Evolutionary conservation across 2,113 vertebrate species (phyloP), one percentile per base, ranked within the genome.

Genomic region (Syngnathus scovelli): DNA sequence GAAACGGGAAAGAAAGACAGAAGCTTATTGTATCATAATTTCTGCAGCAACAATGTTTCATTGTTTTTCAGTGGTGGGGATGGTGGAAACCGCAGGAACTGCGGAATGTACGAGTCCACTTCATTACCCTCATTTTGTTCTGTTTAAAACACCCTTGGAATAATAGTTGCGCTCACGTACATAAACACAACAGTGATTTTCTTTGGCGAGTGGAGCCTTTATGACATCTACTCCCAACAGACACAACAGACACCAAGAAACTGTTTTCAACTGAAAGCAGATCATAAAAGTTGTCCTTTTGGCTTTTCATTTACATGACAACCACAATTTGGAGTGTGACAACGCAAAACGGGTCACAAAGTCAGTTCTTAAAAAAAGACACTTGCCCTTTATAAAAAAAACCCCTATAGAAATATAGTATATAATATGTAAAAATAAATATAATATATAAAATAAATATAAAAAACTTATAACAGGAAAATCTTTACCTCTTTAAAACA

Each of bases 101-200:
- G 68, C 78, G 79, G 87, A 87, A 87, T 87, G 82, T 74, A 44
- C 76, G 74, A 81, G 74, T 55, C 73, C 71, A 60, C 68, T 74
- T 81, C 77, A 84, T 82, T 78, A 70, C 67, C 54, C 67, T 66
- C 66, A 74, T 77, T 78, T 71, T 78, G 68, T 69, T 37, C 58
- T 59, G 63, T 70, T 77, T 77, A 71, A 76, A 82, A 78, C 71
- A 77, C 38, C 64, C 67, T 65, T 72, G 64, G 79, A 85, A 89
- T 86, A 84, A 88, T 66, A 89, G 82, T 76, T 76, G 67, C 76
- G 71, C 75, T 81, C 75, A 69, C 80, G 75, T 72, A 77, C 69
- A 78, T 72, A 86, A 87, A 86, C 74, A 85, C 65, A 80, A 73
- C 60, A 60, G 69, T 58, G 72, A 75, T 85, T 87, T 86, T 70